Conservation (phyloP, 2,797 vertebrate genomes). For the Pangasius sanitwongsei region DNA sequence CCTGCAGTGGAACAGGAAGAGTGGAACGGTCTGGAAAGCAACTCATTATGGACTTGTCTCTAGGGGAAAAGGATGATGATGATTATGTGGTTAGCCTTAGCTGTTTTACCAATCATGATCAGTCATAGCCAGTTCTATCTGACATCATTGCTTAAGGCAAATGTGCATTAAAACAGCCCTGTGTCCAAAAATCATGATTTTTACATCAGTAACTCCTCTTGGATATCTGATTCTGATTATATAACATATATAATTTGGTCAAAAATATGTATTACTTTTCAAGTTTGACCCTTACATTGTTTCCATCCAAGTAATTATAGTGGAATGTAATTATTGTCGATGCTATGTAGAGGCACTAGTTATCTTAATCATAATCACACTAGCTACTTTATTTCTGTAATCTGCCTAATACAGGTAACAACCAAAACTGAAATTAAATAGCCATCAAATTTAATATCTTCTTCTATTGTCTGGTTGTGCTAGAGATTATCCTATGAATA, state of each 20-base stretch:
- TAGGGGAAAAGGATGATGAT: constrained; percentile 41
- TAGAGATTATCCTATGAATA: neutral
- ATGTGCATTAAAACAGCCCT: too few species aligned
- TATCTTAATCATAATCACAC: neutral
- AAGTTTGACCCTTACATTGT: neutral
- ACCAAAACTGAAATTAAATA: neutral
- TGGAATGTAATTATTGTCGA: neutral
- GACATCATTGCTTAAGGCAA: neutral
- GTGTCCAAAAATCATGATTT: neutral
- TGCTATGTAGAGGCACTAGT: neutral
- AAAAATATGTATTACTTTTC: neutral
- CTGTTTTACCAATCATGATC: constrained; percentile 4
- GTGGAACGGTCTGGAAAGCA: constrained; percentile 10
- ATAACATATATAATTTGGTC: neutral
- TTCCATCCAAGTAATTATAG: neutral
- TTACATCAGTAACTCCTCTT: neutral
- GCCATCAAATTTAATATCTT: neutral
- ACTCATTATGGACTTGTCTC: constrained; percentile 37
- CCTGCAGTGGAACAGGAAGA: constrained; percentile 21
- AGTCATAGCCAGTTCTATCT: neutral
- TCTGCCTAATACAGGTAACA: neutral
- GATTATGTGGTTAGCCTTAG: constrained; percentile 36
- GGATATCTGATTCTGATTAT: neutral
- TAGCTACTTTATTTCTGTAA: neutral
- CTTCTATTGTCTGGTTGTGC: neutral